phyloP scores from a whole-genome alignment of 2,888 invertebrate genomes.

The Lasioglossum pauxillum region DNA sequence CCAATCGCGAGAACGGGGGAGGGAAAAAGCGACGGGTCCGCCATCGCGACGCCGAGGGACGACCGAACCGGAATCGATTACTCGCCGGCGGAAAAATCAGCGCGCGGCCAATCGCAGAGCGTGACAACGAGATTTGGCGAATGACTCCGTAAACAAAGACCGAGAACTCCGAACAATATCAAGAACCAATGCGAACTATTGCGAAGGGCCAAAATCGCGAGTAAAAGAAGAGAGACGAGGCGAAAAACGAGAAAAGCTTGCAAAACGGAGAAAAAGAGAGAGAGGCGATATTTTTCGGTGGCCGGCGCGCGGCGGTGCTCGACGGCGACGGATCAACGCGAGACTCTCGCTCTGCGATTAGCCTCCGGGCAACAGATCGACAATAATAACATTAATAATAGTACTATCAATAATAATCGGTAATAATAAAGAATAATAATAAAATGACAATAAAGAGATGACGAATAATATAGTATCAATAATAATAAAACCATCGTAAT shows the following conservation, averaged over 20 bases:
- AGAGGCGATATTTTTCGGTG: conserved; percentile 29
- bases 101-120: conserved; percentile 33
- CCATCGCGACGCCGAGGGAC: conserved; percentile 20
- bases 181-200: background rate
- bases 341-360: conserved; percentile 57
- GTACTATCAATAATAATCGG: conserved; percentile 54
- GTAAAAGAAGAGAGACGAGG: conserved; percentile 20
- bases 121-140: background rate
- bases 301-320: conserved; percentile 48
- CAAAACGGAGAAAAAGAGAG: conserved; percentile 15
- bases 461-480: conserved; percentile 68
- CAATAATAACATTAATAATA: conserved; percentile 64
- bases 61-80: conserved; percentile 14
- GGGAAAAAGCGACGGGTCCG: conserved; percentile 33
- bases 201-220: background rate
- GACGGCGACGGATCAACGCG: conserved; percentile 54
- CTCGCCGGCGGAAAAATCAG: conserved; percentile 13
- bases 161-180: background rate
- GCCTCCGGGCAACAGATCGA: conserved; percentile 57
- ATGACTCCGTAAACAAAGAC: background rate
- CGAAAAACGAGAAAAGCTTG: background rate
- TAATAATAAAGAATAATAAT: conserved; percentile 66
- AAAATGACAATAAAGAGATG: conserved; percentile 67
- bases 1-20: conserved; percentile 34
- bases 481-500: conserved; percentile 68